Base-by-base conservation (phyloP, 2,888 invertebrate genomes). In the Strigamia crassipes region DNA sequence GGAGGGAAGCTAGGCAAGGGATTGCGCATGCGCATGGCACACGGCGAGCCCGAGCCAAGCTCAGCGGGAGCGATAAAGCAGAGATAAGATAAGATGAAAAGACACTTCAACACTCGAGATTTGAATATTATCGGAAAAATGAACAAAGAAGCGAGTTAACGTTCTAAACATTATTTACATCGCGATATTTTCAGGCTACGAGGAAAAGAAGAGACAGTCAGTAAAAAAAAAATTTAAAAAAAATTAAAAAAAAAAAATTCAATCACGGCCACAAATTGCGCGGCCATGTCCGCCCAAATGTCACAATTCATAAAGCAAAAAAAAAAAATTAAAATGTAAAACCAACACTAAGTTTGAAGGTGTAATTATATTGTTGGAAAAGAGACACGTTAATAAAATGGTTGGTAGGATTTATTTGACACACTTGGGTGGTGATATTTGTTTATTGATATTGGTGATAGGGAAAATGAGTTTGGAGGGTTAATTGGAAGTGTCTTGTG, bases 371-470 rank as follows among this genome's bases (percentile, higher is more conserved):
- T 61, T 18, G 61, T 61, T 61, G 61, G 18, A 61, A 61, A 61
- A 15, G 61, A 61, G 61, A 61, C 61, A 61, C 61, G 61, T 61
- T 61, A 61, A 61, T 61, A 61, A 61, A 61, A 61, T 23, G 61
- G 61, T 61, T 61, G 61, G 61, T 18, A 61, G 61, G 61, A 61
- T 61, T 61, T 61, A 61, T 61, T 61, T 61, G 61, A 61, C 61
- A 61, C 61, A 61, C 61, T n/a, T 61, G 61, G 61, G 61, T 61
- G 61, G 61, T 61, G 61, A 61, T 61, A 61, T 61, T 61, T 61
- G 61, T 61, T 61, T 61, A 61, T 61, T 61, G 61, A 61, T 61
- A 61, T 18, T 21, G 61, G 18, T n/a, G 61, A 61, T 61, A 61
- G 61, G 61, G 61, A 61, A 61, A 61, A 61, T 61, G 61, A 61